These are phyloP conservation scores for Trachythela sp. DNA, from an alignment of 64 coral and sea anemone genomes.

Conservation along the genomic window DNA sequence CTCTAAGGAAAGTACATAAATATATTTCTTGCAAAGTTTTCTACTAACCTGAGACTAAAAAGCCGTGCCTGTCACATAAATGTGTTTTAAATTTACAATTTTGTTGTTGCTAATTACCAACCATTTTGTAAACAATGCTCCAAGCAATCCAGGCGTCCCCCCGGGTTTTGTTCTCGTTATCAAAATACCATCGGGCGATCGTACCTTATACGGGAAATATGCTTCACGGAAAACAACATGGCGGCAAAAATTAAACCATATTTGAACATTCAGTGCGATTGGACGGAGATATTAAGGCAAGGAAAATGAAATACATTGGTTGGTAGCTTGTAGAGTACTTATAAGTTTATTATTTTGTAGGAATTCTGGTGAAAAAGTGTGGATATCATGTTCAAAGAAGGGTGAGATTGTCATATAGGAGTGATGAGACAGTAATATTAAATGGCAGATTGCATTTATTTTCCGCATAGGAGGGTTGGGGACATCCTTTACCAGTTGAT, in stretches of 20 bases:
- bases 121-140: background rate
- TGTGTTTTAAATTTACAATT: background rate
- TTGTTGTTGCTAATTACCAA: slow-evolving; percentile 6
- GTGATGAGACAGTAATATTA: background rate
- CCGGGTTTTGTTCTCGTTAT: background rate
- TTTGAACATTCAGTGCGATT: slow-evolving; percentile 72
- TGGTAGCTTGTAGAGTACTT: background rate
- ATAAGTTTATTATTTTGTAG: slow-evolving; percentile 18
- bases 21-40: background rate
- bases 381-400: slow-evolving; percentile 72
- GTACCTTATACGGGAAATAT: background rate
- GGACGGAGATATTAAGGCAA: slow-evolving; percentile 76
- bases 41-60: background rate
- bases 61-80: background rate
- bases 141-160: background rate
- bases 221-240: background rate
- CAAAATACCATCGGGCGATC: background rate
- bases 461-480: too few species aligned
- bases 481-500: too few species aligned
- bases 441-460: too few species aligned
- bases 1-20: background rate
- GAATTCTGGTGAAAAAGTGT: slow-evolving; percentile 70
- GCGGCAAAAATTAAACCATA: background rate
- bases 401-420: slow-evolving; percentile 34
- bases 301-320: background rate